Percentiles rank a stretch among this genome's conserved stretches.
phyloP scores from a whole-genome alignment of 2,797 vertebrate species.

The Helicolenus hilgendorfi region DNA sequence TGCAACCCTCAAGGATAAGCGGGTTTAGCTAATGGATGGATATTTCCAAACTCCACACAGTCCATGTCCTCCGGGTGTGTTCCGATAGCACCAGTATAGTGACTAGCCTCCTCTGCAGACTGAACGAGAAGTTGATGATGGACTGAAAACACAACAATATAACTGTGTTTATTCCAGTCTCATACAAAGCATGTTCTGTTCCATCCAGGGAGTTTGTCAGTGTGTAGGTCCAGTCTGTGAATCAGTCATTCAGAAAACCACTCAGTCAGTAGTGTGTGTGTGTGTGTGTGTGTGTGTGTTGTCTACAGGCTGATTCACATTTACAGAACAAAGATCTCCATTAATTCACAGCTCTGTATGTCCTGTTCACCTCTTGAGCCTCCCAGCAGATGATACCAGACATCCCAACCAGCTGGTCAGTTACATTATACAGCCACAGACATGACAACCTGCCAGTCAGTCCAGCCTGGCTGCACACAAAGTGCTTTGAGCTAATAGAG shows the following conservation, averaged over 20 bases:
- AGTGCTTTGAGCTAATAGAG: not conserved
- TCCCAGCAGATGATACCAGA: constrained; percentile 23
- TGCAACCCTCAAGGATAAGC: not conserved
- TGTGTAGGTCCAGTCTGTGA: constrained; percentile 58
- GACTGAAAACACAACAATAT: constrained; percentile 69
- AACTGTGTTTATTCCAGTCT: constrained; percentile 51
- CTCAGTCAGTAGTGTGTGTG: constrained; percentile 37
- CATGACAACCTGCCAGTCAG: constrained; percentile 14
- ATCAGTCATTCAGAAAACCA: constrained; percentile 64
- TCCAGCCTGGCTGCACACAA: not conserved
- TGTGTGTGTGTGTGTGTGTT: constrained; percentile 19
- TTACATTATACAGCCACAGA: constrained; percentile 1
- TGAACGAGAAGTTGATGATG: constrained; percentile 53
- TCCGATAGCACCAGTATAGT: constrained; percentile 6
- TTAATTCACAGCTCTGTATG: constrained; percentile 60
- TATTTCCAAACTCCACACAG: not conserved
- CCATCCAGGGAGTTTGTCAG: constrained; percentile 36
- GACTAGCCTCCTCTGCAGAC: not conserved
- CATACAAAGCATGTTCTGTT: constrained; percentile 57
- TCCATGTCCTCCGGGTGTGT: not conserved
- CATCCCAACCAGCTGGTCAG: constrained; percentile 4
- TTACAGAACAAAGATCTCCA: constrained; percentile 58
- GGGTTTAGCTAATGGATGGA: not conserved
- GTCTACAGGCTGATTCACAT: constrained; percentile 30
- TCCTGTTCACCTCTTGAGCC: constrained; percentile 32